Base-by-base conservation (phyloP, 2,113 vertebrate genomes). In the Otocyon megalotis region DNA sequence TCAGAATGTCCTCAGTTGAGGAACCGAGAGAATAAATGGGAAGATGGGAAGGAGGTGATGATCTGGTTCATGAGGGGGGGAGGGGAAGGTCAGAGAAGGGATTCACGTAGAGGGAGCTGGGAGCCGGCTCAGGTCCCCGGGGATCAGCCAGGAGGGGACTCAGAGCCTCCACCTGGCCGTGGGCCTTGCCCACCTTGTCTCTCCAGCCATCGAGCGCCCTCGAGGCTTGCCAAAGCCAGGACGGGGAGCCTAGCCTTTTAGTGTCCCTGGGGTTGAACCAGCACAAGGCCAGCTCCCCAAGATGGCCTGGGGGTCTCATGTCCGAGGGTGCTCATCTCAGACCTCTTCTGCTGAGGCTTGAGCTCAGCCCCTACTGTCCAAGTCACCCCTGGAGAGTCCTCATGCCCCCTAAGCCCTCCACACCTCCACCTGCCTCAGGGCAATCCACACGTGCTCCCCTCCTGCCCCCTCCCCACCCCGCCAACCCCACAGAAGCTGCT, bases 11-110 rank as follows among this genome's bases (percentile, higher is more conserved):
- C 4, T 54, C 14, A 26, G 0, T 0, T 28, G 24, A 30, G 30
- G 11, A 35, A 53, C 1, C 2, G 35, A 8, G 16, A 7, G 43
- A 58, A n/a, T 1, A 53, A 63, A 20, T 0, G 58, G n/a, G 19
- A 83, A 69, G 54, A 28, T 9, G 30, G 63, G 53, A 32, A 32
- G 30, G 65, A 37, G 9, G 26, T 53, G 8, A n/a, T 9, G 26
- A 28, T 83, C n/a, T 20, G 50, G 30, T 2, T 88, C 71, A 26
- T 28, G 65, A 54, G 32, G 30, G 56, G 37, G 56, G 32, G 56
- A 37, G 16, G 53, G 20, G 26, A 65, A 60, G 67, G 2, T 30
- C 74, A 80, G 53, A 58, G 56, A 20, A 48, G 24, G 65, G 83
- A 20, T 19, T 56, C 4, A 3, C 35, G 56, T 7, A 4, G 62